Evolutionary conservation across 2,888 invertebrate genomes (phyloP).

Genomic region (Alloplasta piceator): DNA sequence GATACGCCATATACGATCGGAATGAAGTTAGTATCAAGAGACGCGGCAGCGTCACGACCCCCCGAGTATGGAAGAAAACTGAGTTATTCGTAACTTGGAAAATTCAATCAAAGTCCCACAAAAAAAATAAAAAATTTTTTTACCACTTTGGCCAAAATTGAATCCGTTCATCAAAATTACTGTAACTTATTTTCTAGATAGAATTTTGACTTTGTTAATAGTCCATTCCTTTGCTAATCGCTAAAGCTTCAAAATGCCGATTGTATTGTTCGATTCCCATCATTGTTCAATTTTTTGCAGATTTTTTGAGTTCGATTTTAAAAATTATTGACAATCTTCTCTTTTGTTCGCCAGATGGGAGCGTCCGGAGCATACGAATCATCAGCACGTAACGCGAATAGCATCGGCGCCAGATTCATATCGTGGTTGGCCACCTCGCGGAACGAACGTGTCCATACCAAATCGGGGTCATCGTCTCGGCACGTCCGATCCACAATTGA

Average conservation of each 20-base stretch:
- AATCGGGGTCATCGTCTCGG: slow-evolving; percentile 76
- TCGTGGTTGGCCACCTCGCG: slow-evolving; percentile 84
- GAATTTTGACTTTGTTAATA: neutral
- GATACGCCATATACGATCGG: slow-evolving; percentile 76
- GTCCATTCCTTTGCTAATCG: no score
- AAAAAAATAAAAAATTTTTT: neutral
- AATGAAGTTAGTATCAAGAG: slow-evolving; percentile 73
- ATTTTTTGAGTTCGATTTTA: no score
- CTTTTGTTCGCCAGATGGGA: slow-evolving; percentile 75
- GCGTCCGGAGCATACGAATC: slow-evolving; percentile 73
- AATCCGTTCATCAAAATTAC: no score
- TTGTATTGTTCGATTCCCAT: no score
- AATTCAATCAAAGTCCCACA: slow-evolving; percentile 11
- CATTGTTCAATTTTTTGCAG: no score
- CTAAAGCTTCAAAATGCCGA: no score
- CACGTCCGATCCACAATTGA: slow-evolving; percentile 88
- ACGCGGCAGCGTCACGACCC: no score
- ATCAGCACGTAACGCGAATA: slow-evolving; percentile 88
- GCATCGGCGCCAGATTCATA: slow-evolving; percentile 90
- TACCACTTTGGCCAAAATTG: no score
- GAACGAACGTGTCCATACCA: slow-evolving; percentile 76
- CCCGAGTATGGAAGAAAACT: no score
- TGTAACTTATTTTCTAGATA: neutral
- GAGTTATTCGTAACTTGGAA: neutral
- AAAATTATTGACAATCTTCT: neutral